phyloP scores from a whole-genome alignment of 1,140 invertebrate genomes.

The Drosophila repleta region DNA sequence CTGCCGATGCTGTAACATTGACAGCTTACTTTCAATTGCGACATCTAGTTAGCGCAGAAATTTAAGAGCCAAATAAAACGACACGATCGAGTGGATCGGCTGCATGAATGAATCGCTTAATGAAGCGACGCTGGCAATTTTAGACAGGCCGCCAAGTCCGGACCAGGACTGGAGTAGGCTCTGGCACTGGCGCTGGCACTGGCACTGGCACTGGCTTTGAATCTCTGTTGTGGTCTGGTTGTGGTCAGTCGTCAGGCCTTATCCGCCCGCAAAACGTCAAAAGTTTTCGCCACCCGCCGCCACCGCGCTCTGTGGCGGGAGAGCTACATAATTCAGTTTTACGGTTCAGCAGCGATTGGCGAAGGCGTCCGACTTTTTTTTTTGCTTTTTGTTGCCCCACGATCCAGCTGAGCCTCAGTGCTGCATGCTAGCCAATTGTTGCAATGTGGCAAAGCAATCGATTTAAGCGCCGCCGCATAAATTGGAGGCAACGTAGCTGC shows the following conservation, averaged over 20 bases:
- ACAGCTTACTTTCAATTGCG: conserved; percentile 81
- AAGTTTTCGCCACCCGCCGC: conserved; percentile 19
- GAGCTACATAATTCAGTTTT: conserved; percentile 74
- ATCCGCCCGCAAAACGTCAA: conserved; percentile 69
- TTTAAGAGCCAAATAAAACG: conserved; percentile 79
- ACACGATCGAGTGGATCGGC: conserved; percentile 62
- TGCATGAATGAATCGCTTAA: conserved; percentile 69
- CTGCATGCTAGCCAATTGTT: conserved; percentile 60
- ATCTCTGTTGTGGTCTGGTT: conserved; percentile 27
- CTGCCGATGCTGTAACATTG: conserved; percentile 51
- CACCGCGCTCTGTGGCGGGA: conserved; percentile 11
- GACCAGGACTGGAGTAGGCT: conserved; percentile 18
- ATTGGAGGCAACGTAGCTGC: conserved; percentile 54
- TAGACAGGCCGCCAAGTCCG: conserved; percentile 17
- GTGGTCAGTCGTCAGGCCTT: conserved; percentile 61
- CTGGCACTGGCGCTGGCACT: conserved; percentile 3
- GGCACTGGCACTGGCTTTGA: conserved; percentile 9
- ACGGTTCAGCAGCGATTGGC: conserved; percentile 61
- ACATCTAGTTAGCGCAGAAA: conserved; percentile 78
- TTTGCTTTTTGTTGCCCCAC: conserved; percentile 17
- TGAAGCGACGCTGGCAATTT: conserved; percentile 51
- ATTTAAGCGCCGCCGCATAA: conserved; percentile 79
- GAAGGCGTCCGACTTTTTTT: conserved; percentile 22
- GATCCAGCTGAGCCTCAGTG: conserved; percentile 27
- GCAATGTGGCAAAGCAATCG: conserved; percentile 80